These are phyloP conservation scores for Florisuga fusca DNA, from an alignment of 2,797 vertebrate species.

Conservation along the genomic window DNA sequence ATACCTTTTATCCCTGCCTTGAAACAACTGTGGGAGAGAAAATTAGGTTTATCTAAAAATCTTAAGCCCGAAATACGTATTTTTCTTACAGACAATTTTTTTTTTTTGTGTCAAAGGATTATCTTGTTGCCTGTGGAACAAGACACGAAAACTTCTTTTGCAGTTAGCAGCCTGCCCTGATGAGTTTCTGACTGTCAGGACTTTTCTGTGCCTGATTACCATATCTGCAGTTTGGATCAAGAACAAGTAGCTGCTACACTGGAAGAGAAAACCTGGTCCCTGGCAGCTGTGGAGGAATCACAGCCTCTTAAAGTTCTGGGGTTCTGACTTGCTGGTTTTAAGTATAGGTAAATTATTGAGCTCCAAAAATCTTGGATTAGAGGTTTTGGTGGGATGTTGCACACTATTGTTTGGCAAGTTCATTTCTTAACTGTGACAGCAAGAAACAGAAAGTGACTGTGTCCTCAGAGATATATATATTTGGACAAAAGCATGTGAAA, in stretches of 20 bases:
- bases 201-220: not conserved
- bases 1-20: not conserved
- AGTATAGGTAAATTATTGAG: not conserved
- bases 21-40: not conserved
- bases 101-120: not conserved
- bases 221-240: not conserved
- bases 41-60: not conserved
- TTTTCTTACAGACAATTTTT: not conserved
- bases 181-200: not conserved
- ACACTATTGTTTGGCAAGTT: not conserved
- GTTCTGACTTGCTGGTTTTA: not conserved
- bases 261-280: fast-evolving
- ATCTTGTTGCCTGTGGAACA: not conserved
- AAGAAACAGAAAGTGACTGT: not conserved
- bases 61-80: not conserved
- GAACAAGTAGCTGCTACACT: not conserved
- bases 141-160: not conserved
- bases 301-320: not conserved
- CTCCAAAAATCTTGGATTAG: not conserved
- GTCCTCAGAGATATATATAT: not conserved
- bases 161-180: not conserved
- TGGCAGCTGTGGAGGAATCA: not conserved
- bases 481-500: not conserved
- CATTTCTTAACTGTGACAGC: not conserved
- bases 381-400: not conserved